A percentile compares a stretch with the other conserved stretches of the same genome.
These are phyloP conservation scores for Drosophila helvetica DNA, from an alignment of 2,888 invertebrate genomes.

Conservation along the genomic window DNA sequence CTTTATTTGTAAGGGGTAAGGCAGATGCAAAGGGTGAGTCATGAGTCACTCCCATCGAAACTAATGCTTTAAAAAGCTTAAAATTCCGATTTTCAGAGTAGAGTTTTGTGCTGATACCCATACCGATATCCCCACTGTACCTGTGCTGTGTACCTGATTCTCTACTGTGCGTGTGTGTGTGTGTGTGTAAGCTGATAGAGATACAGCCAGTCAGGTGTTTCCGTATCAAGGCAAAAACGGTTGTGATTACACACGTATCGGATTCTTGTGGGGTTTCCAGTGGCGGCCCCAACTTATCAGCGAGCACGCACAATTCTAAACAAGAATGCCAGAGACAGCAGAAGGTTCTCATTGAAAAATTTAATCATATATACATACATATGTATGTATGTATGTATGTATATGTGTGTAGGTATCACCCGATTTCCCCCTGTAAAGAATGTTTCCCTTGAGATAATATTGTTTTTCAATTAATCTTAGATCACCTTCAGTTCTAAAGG, in stretches of 20 bases:
- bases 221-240: constrained; percentile 29
- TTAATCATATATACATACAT: background rate
- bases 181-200: constrained; percentile 7
- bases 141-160: background rate
- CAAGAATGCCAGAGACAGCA: background rate
- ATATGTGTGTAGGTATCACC: too few relatives aligned
- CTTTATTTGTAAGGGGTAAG: background rate
- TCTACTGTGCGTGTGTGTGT: background rate
- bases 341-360: background rate
- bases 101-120: too few relatives aligned
- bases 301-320: constrained; percentile 1
- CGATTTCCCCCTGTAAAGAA: constrained; percentile 7
- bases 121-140: background rate
- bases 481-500: background rate
- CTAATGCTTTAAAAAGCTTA: background rate
- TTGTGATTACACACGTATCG: constrained; percentile 29
- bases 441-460: constrained; percentile 24
- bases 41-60: constrained; percentile 10
- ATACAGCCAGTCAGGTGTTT: constrained; percentile 29
- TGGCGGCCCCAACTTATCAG: constrained; percentile 14
- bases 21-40: background rate
- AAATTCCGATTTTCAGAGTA: background rate
- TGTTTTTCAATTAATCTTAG: background rate
- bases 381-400: too few relatives aligned
- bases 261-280: constrained; percentile 15